Conservation (phyloP, 2,888 invertebrate species). For the Panorpa germanica region DNA sequence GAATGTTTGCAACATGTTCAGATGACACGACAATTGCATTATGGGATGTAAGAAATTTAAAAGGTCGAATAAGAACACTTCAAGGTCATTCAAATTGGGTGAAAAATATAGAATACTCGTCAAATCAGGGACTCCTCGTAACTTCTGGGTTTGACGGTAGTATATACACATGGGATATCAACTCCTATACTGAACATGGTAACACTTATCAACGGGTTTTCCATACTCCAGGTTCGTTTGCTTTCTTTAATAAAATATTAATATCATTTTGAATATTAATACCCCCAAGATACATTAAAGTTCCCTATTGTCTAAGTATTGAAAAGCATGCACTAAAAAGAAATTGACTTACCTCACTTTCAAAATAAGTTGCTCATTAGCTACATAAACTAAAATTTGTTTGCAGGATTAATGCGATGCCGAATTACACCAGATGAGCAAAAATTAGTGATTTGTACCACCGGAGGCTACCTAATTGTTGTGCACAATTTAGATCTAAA, state of each 20-base stretch:
- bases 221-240: constrained; percentile 44
- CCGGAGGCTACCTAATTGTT: constrained; percentile 75
- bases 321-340: too few species aligned
- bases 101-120: constrained; percentile 87
- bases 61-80: constrained; percentile 53
- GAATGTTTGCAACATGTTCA: constrained; percentile 83
- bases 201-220: constrained; percentile 66
- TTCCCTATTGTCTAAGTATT: too few species aligned
- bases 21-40: constrained; percentile 84
- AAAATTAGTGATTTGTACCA: constrained; percentile 81
- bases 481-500: constrained; percentile 74
- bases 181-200: constrained; percentile 62
- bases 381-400: too few species aligned
- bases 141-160: constrained; percentile 88
- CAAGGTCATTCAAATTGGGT: constrained; percentile 90
- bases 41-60: constrained; percentile 82
- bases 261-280: too few species aligned
- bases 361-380: too few species aligned
- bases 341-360: too few species aligned
- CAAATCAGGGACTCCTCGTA: constrained; percentile 62
- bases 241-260: too few species aligned
- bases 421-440: constrained; percentile 68
- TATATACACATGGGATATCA: constrained; percentile 88
- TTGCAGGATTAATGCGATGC: constrained; percentile 58
- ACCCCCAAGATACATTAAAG: too few species aligned